Evolutionary conservation across 2,888 invertebrate genomes (phyloP), one percentile per base, ranked within the genome.

Genomic region (Drosophila bunnanda): DNA sequence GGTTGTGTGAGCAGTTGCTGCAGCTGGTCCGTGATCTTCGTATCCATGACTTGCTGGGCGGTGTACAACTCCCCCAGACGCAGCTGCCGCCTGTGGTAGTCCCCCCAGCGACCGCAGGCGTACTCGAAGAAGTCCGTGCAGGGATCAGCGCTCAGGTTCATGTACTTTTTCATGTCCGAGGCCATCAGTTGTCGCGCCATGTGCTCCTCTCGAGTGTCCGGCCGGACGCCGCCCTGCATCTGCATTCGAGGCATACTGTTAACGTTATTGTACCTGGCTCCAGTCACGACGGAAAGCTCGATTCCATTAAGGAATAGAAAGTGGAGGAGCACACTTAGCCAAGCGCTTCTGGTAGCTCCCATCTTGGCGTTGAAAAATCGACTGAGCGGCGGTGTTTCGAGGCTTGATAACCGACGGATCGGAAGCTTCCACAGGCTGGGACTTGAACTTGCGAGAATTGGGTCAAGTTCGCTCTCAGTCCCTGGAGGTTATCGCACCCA

Each of bases 111-210:
- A 30, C 92, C 91, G 43, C 91, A 91, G 39, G 91, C 90, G 41
- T 82, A 91, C 22, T 90, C 88, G 53, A 89, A 92, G 68, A 91
- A 92, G 66, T 92, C 90, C 17, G 54, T 67, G 53, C 91, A 91
- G 12, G 90, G 91, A 81, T 91, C 90, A 0, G 76, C 73, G 15
- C 73, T 79, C 4, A 77, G 60, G 43, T 92, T 89, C 85, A 91
- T 89, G 50, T 88, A 91, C 50, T 80, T 78, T 3, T 46, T 50
- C 28, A 87, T 78, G 7, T 88, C 77, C 15, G 46, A 43, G 8
- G 86, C 53, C 54, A 85, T 78, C 32, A 22, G 34, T 9, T 52
- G 60, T 0, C 88, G 85, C 13, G 62, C 38, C 22, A 52, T 71
- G 2, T 60, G 70, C 32, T 75, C 85, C 36, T 75, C 79, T 0